Base-by-base conservation (phyloP, 2,113 vertebrate species). In the Mionectes macconnelli region DNA sequence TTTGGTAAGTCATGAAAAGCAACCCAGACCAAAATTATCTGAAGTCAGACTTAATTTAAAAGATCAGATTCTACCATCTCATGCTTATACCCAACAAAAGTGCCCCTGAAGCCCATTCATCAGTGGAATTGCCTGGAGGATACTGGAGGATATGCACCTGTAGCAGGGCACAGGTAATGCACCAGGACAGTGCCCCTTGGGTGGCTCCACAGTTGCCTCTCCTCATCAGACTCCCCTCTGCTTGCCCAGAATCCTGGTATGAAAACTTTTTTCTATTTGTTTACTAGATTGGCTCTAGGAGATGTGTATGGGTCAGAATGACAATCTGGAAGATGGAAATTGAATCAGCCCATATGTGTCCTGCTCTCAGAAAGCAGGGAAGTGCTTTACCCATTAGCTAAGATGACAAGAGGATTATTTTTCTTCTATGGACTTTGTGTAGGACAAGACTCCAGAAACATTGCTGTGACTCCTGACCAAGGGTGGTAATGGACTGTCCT, bases 331-430 rank as follows among this genome's bases (percentile, higher is more conserved):
- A 66, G 50, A 44, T 2, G 12, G 31, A 35, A 85, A 42, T 90
- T 24, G 35, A 31, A 57, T 59, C 2, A 4, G 21, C 24, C 33
- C 0, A 0, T 57, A 7, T 4, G 6, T 77, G 59, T 75, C 47
- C 64, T 59, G 56, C 50, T 81, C 30, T 84, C 60, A 45, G 47
- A 60, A 84, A 66, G 55, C 30, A 86, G n/a, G 57, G 55, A 40
- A 75, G 11, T 42, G 21, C 59, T 79, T 89, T 72, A 35, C 12
- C 35, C 44, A 15, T 45, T 55, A 55, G 44, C 60, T 59, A 45
- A 47, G 44, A n/a, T 16, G 47, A 15, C 33, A 37, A 68, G 33
- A 56, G 20, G 49, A 75, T 42, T 50, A 3, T 45, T 62, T 91
- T 89, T 73, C 10, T 37, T 77, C 42, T 30, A 15, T 24, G 64